A percentile compares a stretch with the other conserved stretches of the same genome.
phyloP scores from a whole-genome alignment of 2,888 invertebrate genomes.

The Isotomurus palustris region DNA sequence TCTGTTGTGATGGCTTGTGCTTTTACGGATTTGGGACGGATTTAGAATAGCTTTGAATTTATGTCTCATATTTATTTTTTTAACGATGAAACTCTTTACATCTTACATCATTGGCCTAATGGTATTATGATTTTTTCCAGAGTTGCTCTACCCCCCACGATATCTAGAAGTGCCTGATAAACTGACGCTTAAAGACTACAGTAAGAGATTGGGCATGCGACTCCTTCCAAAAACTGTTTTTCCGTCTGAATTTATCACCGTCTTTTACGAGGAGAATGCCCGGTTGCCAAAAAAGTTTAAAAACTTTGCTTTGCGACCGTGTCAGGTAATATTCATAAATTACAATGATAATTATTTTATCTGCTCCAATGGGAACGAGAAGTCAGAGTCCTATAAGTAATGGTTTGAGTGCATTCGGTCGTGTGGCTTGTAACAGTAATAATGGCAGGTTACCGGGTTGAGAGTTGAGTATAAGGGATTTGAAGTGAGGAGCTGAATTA shows the following conservation, averaged over 20 bases:
- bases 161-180: slow-evolving; percentile 23
- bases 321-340: slow-evolving; percentile 23
- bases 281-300: slow-evolving; percentile 1
- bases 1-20: background rate
- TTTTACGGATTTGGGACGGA: too few relatives aligned
- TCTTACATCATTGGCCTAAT: background rate
- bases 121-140: slow-evolving; percentile 18
- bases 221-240: slow-evolving; percentile 36
- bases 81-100: background rate
- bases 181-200: slow-evolving; percentile 17
- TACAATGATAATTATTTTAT: background rate
- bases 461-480: too few relatives aligned
- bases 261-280: slow-evolving; percentile 34
- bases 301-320: slow-evolving; percentile 16
- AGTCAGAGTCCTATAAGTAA: slow-evolving; percentile 1
- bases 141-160: slow-evolving; percentile 38
- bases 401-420: background rate
- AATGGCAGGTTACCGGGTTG: background rate
- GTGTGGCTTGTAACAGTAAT: background rate
- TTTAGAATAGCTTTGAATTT: too few relatives aligned
- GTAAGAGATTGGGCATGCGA: slow-evolving; percentile 33
- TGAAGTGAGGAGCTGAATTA: background rate
- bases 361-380: slow-evolving; percentile 2
- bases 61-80: too few relatives aligned
- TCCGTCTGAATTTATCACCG: slow-evolving; percentile 38